Evolutionary conservation across 2,113 vertebrate genomes (phyloP).

Genomic region (Myiopsitta monachus): DNA sequence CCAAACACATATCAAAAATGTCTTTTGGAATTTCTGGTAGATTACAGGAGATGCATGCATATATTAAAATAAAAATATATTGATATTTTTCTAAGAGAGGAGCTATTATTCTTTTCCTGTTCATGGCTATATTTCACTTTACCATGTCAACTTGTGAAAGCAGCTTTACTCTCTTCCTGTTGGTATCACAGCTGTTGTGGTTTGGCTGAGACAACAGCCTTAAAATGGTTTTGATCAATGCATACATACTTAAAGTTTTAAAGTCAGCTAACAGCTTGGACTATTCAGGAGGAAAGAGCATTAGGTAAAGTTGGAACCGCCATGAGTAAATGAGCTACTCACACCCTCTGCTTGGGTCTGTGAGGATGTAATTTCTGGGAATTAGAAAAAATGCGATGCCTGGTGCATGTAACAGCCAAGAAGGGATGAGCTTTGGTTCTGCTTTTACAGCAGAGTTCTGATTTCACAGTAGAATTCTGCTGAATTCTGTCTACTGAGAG

Average conservation of each 20-base stretch:
- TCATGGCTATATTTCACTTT: not conserved
- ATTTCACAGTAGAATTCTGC: not conserved
- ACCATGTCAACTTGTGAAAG: not conserved
- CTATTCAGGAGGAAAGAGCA: not conserved
- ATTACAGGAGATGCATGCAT: not conserved
- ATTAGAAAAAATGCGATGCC: not conserved
- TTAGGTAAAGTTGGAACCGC: not conserved
- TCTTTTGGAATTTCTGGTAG: not conserved
- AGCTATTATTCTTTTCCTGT: not conserved
- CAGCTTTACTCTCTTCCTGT: not conserved
- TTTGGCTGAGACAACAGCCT: not conserved
- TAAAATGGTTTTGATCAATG: not conserved
- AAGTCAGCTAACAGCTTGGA: not conserved
- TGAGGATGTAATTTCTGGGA: not conserved
- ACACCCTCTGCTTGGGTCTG: accelerated
- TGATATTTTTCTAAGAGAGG: not conserved
- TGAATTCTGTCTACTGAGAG: not conserved
- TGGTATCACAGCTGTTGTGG: not conserved
- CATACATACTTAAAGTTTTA: not conserved
- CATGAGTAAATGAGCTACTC: not conserved
- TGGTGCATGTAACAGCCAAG: not conserved
- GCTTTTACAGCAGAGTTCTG: not conserved
- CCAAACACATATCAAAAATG: not conserved
- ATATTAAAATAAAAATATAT: not conserved
- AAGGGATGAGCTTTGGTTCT: not conserved